Conservation (phyloP, 1,140 invertebrate species). For the Halesus radiatus region DNA sequence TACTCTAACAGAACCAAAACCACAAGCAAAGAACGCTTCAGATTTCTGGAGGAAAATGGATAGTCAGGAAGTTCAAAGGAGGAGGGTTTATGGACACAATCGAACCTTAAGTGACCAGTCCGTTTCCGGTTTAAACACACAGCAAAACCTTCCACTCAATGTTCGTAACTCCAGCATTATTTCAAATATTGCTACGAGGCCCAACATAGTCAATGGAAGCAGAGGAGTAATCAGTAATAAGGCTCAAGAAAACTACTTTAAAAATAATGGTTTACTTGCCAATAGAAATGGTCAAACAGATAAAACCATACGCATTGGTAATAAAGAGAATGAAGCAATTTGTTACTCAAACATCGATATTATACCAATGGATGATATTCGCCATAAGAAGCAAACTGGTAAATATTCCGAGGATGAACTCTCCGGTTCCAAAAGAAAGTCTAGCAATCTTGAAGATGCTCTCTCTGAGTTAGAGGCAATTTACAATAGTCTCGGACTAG, state of each 20-base stretch:
- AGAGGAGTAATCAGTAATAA: neutral
- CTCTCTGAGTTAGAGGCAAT: conserved; percentile 90
- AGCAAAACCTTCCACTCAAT: conserved; percentile 14
- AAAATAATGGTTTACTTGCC: neutral
- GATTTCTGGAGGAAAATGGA: conserved; percentile 77
- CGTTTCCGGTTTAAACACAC: conserved; percentile 46
- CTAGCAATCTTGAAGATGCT: conserved; percentile 87
- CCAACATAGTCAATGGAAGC: neutral
- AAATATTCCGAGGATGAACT: conserved; percentile 66
- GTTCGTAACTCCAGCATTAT: conserved; percentile 26
- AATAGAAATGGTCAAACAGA: conserved; percentile 14
- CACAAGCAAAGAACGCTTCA: conserved; percentile 67
- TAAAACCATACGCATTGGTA: neutral
- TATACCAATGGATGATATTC: conserved; percentile 53
- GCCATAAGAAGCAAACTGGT: conserved; percentile 38
- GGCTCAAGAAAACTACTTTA: conserved; percentile 11
- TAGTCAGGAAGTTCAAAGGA: conserved; percentile 67
- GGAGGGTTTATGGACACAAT: conserved; percentile 63
- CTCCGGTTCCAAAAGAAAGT: conserved; percentile 71
- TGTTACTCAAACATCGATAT: conserved; percentile 57
- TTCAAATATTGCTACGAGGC: conserved; percentile 23
- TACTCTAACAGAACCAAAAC: conserved; percentile 21
- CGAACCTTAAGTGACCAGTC: conserved; percentile 65
- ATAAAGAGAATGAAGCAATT: conserved; percentile 52
- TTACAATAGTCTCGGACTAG: conserved; percentile 85